Evolutionary conservation across 2,888 invertebrate species (phyloP), one percentile per base, ranked within the genome.

Genomic region (Lacanobia wlatinum): DNA sequence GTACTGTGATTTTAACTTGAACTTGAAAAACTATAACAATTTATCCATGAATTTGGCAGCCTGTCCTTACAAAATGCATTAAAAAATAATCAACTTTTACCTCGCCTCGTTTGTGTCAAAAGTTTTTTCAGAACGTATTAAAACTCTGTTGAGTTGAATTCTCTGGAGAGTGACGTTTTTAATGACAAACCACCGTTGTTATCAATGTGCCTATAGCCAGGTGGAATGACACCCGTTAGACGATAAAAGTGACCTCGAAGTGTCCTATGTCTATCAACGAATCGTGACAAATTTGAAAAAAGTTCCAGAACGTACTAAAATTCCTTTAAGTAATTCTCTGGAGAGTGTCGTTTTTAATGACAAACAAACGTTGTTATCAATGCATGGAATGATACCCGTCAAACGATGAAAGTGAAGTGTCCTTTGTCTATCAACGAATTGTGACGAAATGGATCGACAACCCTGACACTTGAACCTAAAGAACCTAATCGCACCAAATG

Each of bases 21-120:
- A 9, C 21, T 21, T 10, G 21, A 52, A 56, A 14, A 56, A 12
- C 12, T 38, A 40, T 9, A 40, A 21, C 6, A 14, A 40, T 46
- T 43, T 73, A 12, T 4, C 16, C 7, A 65, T 58, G n/a, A 50
- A 52, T 74, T 59, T 38, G 4, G 23, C 0, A 40, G 16, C 18
- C 66, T 18, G 43, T 59, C n/a, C 66, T 59, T 52, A 18, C 21
- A 52, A 1, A 52, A 18, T 48, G 18, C 21, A 53, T 75, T 53
- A 53, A 59, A 52, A 18, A 59, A 48, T 21, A n/a, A 68, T 68
- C 40, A 48, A 28, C 18, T 74, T 58, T 23, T 40, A 60, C 40
- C 40, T 53, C 28, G 28, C 12, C 59, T 14, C 21, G 59, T 28
- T 59, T 21, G 40, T 28, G 16, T 28, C 21, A 40, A 53, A 74